A percentile compares a stretch with the other conserved stretches of the same genome.
These are phyloP conservation scores for Polypterus bichir DNA, from an alignment of 2,113 vertebrate genomes.

Conservation along the genomic window DNA sequence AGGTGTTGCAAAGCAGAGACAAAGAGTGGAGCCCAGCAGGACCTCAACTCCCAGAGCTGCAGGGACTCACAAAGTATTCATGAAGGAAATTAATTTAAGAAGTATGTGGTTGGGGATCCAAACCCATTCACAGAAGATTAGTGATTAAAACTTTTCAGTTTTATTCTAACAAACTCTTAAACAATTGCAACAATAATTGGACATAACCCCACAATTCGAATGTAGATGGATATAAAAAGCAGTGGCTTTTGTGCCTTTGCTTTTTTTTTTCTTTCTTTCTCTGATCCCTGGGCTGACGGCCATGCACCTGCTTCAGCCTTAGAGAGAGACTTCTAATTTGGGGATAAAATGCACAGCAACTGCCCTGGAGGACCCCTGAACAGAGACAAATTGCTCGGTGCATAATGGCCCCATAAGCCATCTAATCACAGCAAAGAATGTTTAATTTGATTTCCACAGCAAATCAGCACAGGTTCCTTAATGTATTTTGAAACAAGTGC, in stretches of 20 bases:
- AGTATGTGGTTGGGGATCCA: conserved; percentile 46
- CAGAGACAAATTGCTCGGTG: conserved; percentile 4
- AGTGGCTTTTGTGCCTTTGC: conserved; percentile 19
- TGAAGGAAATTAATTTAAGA: conserved; percentile 57
- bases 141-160: conserved; percentile 42
- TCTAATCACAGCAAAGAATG: conserved; percentile 10
- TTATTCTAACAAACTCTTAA: conserved; percentile 49
- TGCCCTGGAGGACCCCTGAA: conserved; percentile 4
- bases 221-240: conserved; percentile 41
- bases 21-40: conserved; percentile 40
- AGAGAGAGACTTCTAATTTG: conserved; percentile 15
- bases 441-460: conserved; percentile 11
- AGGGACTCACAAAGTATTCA: conserved; percentile 50
- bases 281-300: conserved; percentile 27
- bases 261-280: conserved; percentile 8
- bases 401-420: conserved; percentile 6
- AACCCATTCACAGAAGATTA: conserved; percentile 52
- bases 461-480: background rate
- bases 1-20: conserved; percentile 43
- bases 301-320: conserved; percentile 36
- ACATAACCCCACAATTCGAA: conserved; percentile 45
- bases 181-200: conserved; percentile 51
- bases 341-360: conserved; percentile 12
- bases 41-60: conserved; percentile 38
- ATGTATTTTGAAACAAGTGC: background rate